Evolutionary conservation across 2,113 vertebrate genomes (phyloP).

Genomic region (Malurus elegans): DNA sequence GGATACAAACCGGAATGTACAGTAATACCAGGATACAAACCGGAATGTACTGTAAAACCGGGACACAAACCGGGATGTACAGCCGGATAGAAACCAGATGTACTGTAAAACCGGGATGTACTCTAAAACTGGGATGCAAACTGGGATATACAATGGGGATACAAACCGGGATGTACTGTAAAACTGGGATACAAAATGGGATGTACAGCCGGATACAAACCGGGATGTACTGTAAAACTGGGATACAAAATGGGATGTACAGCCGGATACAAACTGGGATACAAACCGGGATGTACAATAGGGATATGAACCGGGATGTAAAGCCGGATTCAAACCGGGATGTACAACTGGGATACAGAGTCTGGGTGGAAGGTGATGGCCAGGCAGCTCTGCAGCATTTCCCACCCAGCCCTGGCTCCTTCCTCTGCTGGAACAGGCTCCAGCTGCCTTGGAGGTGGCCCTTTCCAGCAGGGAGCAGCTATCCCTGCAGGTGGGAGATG

Average conservation of each 20-base stretch:
- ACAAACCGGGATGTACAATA: background rate
- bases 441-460: background rate
- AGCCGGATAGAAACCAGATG: background rate
- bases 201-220: too few relatives aligned
- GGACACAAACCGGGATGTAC: conserved; percentile 43
- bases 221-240: too few relatives aligned
- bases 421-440: background rate
- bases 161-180: background rate
- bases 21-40: too few relatives aligned
- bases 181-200: too few relatives aligned
- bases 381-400: background rate
- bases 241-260: conserved; percentile 44
- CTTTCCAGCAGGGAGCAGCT: background rate
- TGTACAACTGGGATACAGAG: background rate
- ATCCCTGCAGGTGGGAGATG: background rate
- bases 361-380: background rate
- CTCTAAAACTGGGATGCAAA: background rate
- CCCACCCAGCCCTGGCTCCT: background rate
- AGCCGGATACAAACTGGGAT: background rate
- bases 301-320: background rate
- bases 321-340: background rate
- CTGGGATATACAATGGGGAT: conserved; percentile 27
- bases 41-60: too few relatives aligned
- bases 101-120: background rate
- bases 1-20: background rate